Evolutionary conservation across 2,888 invertebrate genomes (phyloP).

Genomic region (Apotomis turbidana): DNA sequence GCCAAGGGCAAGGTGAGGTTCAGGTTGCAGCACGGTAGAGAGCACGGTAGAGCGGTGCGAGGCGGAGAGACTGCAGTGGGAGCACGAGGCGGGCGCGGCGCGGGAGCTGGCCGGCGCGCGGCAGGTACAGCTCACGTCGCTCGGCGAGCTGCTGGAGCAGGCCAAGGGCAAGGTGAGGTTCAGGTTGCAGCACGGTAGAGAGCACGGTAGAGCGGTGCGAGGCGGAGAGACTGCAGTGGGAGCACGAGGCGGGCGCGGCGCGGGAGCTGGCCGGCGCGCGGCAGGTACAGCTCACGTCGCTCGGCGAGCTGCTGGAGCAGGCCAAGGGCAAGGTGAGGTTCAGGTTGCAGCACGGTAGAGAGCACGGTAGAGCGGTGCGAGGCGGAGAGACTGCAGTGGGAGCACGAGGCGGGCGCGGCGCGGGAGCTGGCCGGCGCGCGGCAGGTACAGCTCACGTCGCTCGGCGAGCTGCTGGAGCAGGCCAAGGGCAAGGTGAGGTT

Average conservation of each 20-base stretch:
- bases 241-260: conserved; percentile 88
- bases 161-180: conserved; percentile 89
- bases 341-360: conserved; percentile 81
- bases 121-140: conserved; percentile 90
- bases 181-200: conserved; percentile 23
- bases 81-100: conserved; percentile 88
- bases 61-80: conserved; percentile 89
- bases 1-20: conserved; percentile 89
- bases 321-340: conserved; percentile 66
- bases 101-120: conserved; percentile 90
- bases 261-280: conserved; percentile 90
- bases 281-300: conserved; percentile 90
- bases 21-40: too few species aligned
- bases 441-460: conserved; percentile 90
- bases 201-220: conserved; percentile 88
- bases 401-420: conserved; percentile 87
- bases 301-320: conserved; percentile 91
- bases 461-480: conserved; percentile 91
- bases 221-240: conserved; percentile 89
- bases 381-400: conserved; percentile 83
- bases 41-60: conserved; percentile 87
- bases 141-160: conserved; percentile 91
- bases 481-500: conserved; percentile 89
- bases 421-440: conserved; percentile 90
- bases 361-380: conserved; percentile 55